Percentiles rank a stretch among this genome's conserved stretches.
These are phyloP conservation scores for Sebastes schlegelii DNA, from an alignment of 2,113 vertebrate genomes.

Conservation along the genomic window DNA sequence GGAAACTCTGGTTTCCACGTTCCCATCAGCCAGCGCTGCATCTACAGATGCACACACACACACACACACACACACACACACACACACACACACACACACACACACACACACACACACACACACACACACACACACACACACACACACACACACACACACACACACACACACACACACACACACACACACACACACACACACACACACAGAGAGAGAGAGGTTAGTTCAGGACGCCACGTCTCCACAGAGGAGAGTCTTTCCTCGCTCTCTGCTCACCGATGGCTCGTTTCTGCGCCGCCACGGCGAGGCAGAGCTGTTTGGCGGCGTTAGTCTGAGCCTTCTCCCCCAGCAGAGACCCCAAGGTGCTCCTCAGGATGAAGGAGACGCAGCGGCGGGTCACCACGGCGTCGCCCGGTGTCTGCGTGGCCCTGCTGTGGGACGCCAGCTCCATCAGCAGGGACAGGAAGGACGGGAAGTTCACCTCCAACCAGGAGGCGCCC, in stretches of 20 bases:
- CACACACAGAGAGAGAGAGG: not conserved
- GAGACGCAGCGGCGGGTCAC: conserved; percentile 88
- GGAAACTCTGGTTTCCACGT: conserved; percentile 84
- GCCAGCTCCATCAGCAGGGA: conserved; percentile 88
- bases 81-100: too few relatives aligned
- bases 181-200: not conserved
- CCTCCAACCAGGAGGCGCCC: conserved; percentile 91
- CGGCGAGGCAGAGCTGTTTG: conserved; percentile 88
- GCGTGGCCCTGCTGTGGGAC: conserved; percentile 86
- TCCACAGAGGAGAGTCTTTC: too few relatives aligned
- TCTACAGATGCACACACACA: conserved; percentile 74
- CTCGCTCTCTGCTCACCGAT: conserved; percentile 83
- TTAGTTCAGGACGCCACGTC: not conserved
- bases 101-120: too few relatives aligned
- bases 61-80: too few relatives aligned
- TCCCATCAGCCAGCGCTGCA: conserved; percentile 84
- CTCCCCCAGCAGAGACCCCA: conserved; percentile 92
- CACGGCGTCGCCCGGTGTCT: conserved; percentile 85
- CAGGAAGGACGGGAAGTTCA: conserved; percentile 88
- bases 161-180: too few relatives aligned
- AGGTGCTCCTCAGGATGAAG: conserved; percentile 90
- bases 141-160: too few relatives aligned
- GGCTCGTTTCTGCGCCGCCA: conserved; percentile 88
- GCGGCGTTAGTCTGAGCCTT: conserved; percentile 93
- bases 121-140: too few relatives aligned